Base-by-base conservation (phyloP, 2,888 invertebrate genomes). In the Heliconius charithonia region DNA sequence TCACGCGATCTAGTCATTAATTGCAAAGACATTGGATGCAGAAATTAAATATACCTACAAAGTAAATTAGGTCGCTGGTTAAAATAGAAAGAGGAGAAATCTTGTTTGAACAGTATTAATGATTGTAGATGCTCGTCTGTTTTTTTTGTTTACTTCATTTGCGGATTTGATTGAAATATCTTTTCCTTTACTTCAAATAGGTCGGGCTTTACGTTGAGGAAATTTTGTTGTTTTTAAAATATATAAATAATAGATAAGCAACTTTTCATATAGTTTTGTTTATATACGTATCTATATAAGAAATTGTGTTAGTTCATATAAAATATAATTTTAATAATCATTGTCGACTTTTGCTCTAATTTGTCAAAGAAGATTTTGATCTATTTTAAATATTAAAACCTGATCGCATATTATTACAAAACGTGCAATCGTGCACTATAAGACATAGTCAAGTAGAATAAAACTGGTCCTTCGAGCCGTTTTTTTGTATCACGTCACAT, bases 1-100 rank as follows among this genome's bases (percentile, higher is more conserved):
- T 72, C 82, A 82, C 81, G 82, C 81, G 76, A 83, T 83, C 76
- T 41, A 73, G 70, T 76, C 80, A 80, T 81, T 82, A 82, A 80
- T 81, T 80, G 77, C 75, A 77, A 81, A 80, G 78, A 77, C 81
- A 80, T 78, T 79, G 81, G 77, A 79, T 80, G 81, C 81, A 81
- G 75, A 70, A 75, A 71, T 77, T 75, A 73, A 72, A 77, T 73
- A 81, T 79, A 81, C 37, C 37, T 37, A 37, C 37, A 80, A 76
- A 27, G 62, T 3, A 80, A 75, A 80, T 73, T 78, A 73, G 77
- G 80, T 77, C 78, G 63, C 45, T 29, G 65, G 69, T 69, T 69
- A 74, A 63, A 27, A 63, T 74, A 13, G 63, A 37, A 37, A 74
- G 63, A 19, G 65, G 22, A 45, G 63, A 74, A 74, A 74, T 65